Evolutionary conservation across 2,113 vertebrate species (phyloP).

Genomic region (Megaceryle maxima): DNA sequence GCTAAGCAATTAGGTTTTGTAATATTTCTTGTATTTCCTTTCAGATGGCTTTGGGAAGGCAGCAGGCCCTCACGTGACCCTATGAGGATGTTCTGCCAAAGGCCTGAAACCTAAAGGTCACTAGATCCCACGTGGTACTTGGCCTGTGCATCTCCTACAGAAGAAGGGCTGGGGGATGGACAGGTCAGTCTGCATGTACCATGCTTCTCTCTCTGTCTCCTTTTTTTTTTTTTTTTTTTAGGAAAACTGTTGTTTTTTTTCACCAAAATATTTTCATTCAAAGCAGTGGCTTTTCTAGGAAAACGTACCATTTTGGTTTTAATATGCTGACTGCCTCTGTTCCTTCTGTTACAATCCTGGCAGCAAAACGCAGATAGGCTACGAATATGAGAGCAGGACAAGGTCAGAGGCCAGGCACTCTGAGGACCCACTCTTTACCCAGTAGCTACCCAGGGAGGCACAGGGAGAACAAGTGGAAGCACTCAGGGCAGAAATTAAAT

Average conservation of each 20-base stretch:
- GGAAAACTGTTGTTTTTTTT: neutral
- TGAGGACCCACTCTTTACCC: accelerated
- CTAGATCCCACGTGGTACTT: neutral
- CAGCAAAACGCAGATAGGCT: accelerated
- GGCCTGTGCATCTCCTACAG: neutral
- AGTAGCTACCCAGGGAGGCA: neutral
- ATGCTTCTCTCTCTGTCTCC: neutral
- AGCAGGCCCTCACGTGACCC: neutral
- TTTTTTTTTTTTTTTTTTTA: neutral
- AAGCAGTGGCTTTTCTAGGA: neutral
- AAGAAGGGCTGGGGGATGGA: neutral
- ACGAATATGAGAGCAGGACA: neutral
- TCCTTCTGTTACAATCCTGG: neutral
- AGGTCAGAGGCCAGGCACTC: neutral
- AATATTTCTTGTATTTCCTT: neutral
- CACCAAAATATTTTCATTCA: neutral
- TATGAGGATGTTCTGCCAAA: neutral
- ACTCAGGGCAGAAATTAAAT: neutral
- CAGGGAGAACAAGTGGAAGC: neutral
- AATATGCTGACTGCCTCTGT: neutral
- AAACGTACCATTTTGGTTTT: neutral
- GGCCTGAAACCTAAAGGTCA: neutral
- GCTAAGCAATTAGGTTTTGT: neutral
- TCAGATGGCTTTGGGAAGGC: neutral
- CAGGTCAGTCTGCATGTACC: neutral